These are phyloP conservation scores for Galleria mellonella DNA, from an alignment of 1,140 invertebrate genomes.

Conservation along the genomic window DNA sequence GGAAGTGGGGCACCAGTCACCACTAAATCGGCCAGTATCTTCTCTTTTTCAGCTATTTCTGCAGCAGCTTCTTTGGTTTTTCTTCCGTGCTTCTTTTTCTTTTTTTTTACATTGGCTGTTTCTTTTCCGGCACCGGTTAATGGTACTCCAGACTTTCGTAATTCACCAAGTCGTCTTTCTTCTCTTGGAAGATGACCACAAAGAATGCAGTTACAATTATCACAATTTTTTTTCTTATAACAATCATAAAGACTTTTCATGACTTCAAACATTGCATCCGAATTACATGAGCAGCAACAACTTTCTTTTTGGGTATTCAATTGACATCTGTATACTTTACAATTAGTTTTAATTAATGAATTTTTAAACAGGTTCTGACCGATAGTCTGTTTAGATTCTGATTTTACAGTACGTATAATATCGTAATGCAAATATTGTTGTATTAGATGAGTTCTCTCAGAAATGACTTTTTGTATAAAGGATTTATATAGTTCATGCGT, in stretches of 20 bases:
- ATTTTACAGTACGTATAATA: not conserved
- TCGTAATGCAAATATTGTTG: too few relatives aligned
- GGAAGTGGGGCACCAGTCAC: conserved; percentile 9
- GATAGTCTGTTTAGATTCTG: not conserved
- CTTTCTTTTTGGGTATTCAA: conserved; percentile 31
- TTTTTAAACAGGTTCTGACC: not conserved
- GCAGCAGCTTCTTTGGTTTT: conserved; percentile 7
- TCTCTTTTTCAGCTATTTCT: conserved; percentile 15
- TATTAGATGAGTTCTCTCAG: too few relatives aligned
- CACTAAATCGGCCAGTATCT: conserved; percentile 11
- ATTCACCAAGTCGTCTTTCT: conserved; percentile 27
- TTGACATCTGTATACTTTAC: conserved; percentile 42
- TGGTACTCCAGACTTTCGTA: conserved; percentile 18
- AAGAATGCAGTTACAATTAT: conserved; percentile 47
- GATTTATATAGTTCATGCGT: too few relatives aligned
- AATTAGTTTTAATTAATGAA: conserved; percentile 4
- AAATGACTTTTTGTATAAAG: too few relatives aligned
- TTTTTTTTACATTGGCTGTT: conserved; percentile 3
- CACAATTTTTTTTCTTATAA: conserved; percentile 54
- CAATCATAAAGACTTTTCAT: conserved; percentile 56
- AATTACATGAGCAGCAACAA: conserved; percentile 51
- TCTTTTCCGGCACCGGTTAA: not conserved
- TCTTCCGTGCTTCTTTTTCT: conserved; percentile 8
- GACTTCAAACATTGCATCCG: conserved; percentile 54
- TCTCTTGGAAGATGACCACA: conserved; percentile 37